Conservation (phyloP, 2,113 vertebrate species). For the Heterochromis multidens region DNA sequence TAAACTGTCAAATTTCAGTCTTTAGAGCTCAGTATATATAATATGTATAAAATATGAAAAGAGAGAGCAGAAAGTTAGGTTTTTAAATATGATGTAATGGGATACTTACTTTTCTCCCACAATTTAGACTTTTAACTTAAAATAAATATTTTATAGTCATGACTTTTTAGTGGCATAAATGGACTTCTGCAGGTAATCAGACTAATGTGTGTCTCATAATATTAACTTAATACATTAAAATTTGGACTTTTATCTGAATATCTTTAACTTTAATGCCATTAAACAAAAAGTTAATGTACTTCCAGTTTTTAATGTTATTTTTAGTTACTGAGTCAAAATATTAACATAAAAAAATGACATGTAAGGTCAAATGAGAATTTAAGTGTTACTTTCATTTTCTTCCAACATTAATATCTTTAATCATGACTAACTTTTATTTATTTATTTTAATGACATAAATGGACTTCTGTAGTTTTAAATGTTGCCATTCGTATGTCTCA, state of each 20-base stretch:
- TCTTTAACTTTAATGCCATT: too few relatives aligned
- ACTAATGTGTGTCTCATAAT: background rate
- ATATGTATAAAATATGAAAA: too few relatives aligned
- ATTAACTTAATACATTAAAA: background rate
- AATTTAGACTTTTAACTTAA: too few relatives aligned
- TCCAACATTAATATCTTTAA: too few relatives aligned
- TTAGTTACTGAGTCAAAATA: background rate
- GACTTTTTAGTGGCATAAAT: background rate
- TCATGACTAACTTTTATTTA: too few relatives aligned
- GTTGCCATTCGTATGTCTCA: background rate
- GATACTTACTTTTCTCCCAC: background rate
- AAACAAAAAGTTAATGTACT: too few relatives aligned
- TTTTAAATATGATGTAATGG: background rate
- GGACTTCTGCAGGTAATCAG: fast-evolving
- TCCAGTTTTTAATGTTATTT: too few relatives aligned
- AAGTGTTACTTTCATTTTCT: too few relatives aligned
- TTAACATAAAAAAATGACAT: background rate
- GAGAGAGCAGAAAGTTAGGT: background rate
- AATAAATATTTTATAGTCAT: background rate
- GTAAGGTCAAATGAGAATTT: too few relatives aligned
- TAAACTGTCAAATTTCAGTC: fast-evolving
- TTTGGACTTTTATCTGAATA: background rate
- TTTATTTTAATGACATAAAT: too few relatives aligned
- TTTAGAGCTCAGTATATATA: too few relatives aligned
- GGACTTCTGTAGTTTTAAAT: too few relatives aligned